Evolutionary conservation across 2,797 vertebrate species (phyloP), one percentile per base, ranked within the genome.

Genomic region (Dendrocincla tyrannina): DNA sequence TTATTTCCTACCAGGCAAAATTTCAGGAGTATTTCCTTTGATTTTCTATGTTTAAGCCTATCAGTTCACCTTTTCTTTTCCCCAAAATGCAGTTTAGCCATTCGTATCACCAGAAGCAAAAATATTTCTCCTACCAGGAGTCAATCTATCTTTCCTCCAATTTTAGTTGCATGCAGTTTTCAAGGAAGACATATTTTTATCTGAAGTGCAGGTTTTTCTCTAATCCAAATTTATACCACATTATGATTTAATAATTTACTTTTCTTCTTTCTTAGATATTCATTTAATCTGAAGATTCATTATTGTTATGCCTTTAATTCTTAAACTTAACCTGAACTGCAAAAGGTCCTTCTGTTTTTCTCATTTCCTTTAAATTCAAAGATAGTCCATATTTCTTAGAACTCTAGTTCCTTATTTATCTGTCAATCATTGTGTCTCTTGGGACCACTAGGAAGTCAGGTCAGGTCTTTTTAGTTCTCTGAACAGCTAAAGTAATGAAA

Each of bases 321-420:
- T 82, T 91, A 89, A 89, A 27, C 10, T 93, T 82, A 47, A 42
- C 30, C 52, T 49, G 35, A 60, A 63, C 83, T 79, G 80, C 55
- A 70, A 59, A 95, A 85, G 37, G 11, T 44, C 52, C 11, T 89
- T 93, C 64, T 88, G 81, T 46, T 91, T 89, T 88, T 85, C 60
- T 87, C 68, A 84, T 95, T 97, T 91, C 85, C 93, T 92, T 44
- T 89, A 32, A 88, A 90, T 84, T 95, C 64, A 88, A 80, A 94
- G 72, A 52, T 90, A 53, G 50, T 62, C 63, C 35, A 59, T 92
- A 93, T 89, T 94, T 94, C 78, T 83, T 89, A 87, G 55, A 92
- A 88, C 24, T 90, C 35, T 66, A 32, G 55, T 91, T 95, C 83
- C 67, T 89, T 91, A 66, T 92, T 96, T 93, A 83, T 91, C 63